These are phyloP conservation scores for Epistrophe grossulariae DNA, from an alignment of 2,888 invertebrate genomes.

Conservation along the genomic window DNA sequence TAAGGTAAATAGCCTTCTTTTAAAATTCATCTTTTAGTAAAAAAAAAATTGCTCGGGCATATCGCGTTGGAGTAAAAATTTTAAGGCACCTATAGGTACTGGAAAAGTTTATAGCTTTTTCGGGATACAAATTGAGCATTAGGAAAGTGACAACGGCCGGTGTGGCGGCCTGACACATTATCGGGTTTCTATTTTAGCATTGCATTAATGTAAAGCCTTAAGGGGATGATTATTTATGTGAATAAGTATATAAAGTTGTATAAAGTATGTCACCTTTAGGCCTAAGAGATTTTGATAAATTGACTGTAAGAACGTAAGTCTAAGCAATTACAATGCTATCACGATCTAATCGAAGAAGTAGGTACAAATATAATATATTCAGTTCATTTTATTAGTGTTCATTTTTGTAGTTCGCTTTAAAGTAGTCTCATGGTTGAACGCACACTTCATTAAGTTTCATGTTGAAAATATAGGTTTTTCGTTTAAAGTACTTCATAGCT, in stretches of 20 bases:
- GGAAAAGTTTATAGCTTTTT: slow-evolving; percentile 49
- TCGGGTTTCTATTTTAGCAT: slow-evolving; percentile 6
- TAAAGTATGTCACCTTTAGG: background rate
- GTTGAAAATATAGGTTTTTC: too few species aligned
- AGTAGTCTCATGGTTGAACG: too few species aligned
- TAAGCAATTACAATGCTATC: background rate
- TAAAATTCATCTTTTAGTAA: slow-evolving; percentile 47
- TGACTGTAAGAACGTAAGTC: background rate
- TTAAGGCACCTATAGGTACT: slow-evolving; percentile 39
- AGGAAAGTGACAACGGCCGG: slow-evolving; percentile 9
- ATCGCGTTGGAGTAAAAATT: slow-evolving; percentile 35
- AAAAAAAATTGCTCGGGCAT: slow-evolving; percentile 31
- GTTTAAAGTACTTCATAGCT: too few species aligned
- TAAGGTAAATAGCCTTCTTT: background rate
- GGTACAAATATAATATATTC: too few species aligned
- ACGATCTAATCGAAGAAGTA: too few species aligned
- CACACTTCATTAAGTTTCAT: too few species aligned
- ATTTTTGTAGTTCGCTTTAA: too few species aligned
- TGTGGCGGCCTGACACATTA: slow-evolving; percentile 16
- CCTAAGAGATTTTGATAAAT: background rate
- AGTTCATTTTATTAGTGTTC: too few species aligned
- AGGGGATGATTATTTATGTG: background rate
- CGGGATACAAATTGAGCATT: slow-evolving; percentile 33
- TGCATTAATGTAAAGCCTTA: background rate
- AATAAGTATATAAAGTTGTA: background rate